Percentiles rank a stretch among this genome's conserved stretches.
phyloP scores from a whole-genome alignment of 1,140 invertebrate species.

The Ceratosolen fusciceps region DNA sequence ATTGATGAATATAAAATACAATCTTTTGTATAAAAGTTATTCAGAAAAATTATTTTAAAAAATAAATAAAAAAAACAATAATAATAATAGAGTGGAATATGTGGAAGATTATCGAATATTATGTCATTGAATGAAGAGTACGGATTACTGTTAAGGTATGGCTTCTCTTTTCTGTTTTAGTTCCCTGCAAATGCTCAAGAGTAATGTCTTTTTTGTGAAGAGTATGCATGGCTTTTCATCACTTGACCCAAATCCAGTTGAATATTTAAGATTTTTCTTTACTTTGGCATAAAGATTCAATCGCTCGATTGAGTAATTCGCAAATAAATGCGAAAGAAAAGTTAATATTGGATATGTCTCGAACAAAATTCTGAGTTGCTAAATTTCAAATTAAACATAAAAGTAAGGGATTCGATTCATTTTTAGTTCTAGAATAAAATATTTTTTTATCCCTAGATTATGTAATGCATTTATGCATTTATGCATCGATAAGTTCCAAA shows the following conservation, averaged over 20 bases:
- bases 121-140: background rate
- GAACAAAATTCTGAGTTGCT: background rate
- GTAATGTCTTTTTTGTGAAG: slow-evolving; percentile 5
- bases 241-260: slow-evolving; percentile 30
- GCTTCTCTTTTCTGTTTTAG: background rate
- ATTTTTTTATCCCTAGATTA: too few species aligned
- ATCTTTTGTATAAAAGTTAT: too few species aligned
- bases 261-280: slow-evolving; percentile 4
- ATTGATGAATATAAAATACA: too few species aligned
- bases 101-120: background rate
- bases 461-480: too few species aligned
- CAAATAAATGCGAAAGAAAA: slow-evolving; percentile 43
- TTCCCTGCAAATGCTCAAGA: background rate
- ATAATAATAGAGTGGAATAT: background rate
- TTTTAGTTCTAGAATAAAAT: too few species aligned
- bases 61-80: too few species aligned
- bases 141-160: background rate
- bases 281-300: slow-evolving; percentile 12
- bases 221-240: slow-evolving; percentile 8
- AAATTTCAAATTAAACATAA: background rate
- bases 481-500: too few species aligned
- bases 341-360: background rate
- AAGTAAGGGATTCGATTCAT: background rate
- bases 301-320: slow-evolving; percentile 46
- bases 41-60: too few species aligned